Conservation (phyloP, 2,888 invertebrate genomes). For the Eupithecia centaureata region DNA sequence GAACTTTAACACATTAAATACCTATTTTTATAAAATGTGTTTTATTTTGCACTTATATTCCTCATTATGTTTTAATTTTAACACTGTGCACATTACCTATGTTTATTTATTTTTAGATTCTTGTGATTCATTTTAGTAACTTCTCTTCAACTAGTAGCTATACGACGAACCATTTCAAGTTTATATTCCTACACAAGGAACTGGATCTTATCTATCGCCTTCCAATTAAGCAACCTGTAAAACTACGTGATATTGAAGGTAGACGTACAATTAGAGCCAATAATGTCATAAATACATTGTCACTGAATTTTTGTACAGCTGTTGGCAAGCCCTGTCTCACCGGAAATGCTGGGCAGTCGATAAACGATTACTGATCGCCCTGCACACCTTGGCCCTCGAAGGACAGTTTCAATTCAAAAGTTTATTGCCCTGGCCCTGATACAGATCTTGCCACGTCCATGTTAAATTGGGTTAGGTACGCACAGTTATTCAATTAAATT, state of each 20-base stretch:
- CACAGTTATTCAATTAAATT: not conserved
- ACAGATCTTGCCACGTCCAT: slow-evolving; percentile 11
- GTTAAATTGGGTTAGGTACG: not conserved
- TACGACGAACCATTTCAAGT: not conserved
- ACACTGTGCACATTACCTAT: no score
- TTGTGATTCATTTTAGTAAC: not conserved
- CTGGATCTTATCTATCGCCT: not conserved
- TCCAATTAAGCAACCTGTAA: not conserved
- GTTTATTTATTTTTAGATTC: not conserved
- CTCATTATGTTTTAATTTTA: not conserved
- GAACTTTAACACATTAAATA: not conserved
- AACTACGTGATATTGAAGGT: not conserved
- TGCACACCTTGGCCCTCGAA: slow-evolving; percentile 24
- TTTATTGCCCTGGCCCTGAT: slow-evolving; percentile 19
- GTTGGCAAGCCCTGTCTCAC: slow-evolving; percentile 20
- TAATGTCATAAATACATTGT: slow-evolving; percentile 12
- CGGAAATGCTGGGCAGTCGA: slow-evolving; percentile 22
- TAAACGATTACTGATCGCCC: slow-evolving; percentile 32
- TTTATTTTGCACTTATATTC: not conserved
- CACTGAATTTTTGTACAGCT: slow-evolving; percentile 26
- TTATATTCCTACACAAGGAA: not conserved
- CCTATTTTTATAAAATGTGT: not conserved
- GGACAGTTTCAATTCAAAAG: slow-evolving; percentile 26
- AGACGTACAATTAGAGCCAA: not conserved
- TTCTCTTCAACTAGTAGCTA: not conserved